Evolutionary conservation across 2,113 vertebrate genomes (phyloP).

Genomic region (Ifrita kowaldi): DNA sequence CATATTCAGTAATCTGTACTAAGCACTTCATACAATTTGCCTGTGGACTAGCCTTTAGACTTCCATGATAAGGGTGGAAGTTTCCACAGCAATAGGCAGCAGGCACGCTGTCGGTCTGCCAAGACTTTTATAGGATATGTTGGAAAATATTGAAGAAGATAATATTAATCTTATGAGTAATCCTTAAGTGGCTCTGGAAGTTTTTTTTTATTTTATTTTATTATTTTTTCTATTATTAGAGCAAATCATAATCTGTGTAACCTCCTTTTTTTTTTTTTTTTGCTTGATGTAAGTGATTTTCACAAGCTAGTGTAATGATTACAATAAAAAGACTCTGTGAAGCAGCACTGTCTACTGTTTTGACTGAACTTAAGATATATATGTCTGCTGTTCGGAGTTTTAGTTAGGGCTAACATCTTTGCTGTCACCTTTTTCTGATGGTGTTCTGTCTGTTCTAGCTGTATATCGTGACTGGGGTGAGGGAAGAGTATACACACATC

Average conservation of each 20-base stretch:
- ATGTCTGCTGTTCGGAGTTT: neutral
- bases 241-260: neutral
- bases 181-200: neutral
- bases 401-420: neutral
- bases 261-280: neutral
- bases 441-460: neutral
- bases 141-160: neutral
- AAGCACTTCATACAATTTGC: neutral
- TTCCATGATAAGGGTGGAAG: neutral
- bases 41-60: neutral
- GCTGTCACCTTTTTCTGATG: neutral
- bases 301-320: neutral
- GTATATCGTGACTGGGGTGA: neutral
- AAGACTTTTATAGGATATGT: neutral
- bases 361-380: neutral
- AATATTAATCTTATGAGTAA: neutral
- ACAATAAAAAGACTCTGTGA: neutral
- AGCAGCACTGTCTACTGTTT: neutral
- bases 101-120: neutral
- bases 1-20: neutral
- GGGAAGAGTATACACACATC: neutral
- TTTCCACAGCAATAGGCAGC: neutral
- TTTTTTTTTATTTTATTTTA: too few species aligned
- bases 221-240: neutral
- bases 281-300: neutral